Evolutionary conservation across 2,888 invertebrate genomes (phyloP).

Genomic region (Candidula unifasciata): DNA sequence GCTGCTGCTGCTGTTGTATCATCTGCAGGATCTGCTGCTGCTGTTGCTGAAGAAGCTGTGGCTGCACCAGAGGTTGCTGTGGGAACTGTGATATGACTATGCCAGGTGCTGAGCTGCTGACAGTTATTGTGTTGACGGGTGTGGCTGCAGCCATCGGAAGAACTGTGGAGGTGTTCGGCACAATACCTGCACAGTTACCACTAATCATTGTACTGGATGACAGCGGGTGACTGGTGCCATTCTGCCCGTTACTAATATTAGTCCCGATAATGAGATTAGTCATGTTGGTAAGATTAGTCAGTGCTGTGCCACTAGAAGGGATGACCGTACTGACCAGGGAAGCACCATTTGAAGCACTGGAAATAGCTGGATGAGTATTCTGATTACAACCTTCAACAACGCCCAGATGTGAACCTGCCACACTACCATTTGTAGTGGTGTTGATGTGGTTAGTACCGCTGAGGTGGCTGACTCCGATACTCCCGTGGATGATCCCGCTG

Average conservation of each 20-base stretch:
- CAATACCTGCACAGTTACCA: neutral
- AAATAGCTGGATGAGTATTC: neutral
- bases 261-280: constrained; percentile 14
- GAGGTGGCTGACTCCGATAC: constrained; percentile 31
- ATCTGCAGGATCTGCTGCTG: constrained; percentile 47
- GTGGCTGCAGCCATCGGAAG: neutral
- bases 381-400: neutral
- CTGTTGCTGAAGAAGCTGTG: constrained; percentile 50
- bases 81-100: constrained; percentile 36
- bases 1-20: constrained; percentile 47
- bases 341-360: neutral
- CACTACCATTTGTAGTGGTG: neutral
- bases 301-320: constrained; percentile 27
- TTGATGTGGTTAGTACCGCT: neutral
- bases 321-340: neutral
- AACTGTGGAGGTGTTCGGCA: neutral
- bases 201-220: neutral
- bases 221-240: neutral
- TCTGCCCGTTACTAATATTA: constrained; percentile 24
- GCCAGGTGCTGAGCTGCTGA: constrained; percentile 20
- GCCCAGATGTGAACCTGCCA: neutral
- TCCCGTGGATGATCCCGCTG: constrained; percentile 36
- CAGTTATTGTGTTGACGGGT: neutral
- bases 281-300: constrained; percentile 39
- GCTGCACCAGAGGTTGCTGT: constrained; percentile 49